phyloP scores from a whole-genome alignment of 2,797 vertebrate species.

The Anableps anableps region DNA sequence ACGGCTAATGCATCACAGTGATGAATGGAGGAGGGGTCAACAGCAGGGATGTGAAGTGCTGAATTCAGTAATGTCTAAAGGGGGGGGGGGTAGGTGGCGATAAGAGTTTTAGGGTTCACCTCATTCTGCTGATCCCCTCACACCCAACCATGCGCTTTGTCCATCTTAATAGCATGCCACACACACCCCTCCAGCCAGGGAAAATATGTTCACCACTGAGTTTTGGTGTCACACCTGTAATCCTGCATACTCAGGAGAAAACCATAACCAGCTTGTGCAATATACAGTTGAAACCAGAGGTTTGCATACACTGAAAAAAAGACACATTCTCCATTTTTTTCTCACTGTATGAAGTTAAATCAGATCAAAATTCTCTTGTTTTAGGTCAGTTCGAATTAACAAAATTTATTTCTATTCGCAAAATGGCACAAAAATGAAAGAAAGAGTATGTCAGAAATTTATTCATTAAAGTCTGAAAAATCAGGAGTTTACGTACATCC shows the following conservation, averaged over 20 bases:
- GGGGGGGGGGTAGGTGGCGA: conserved; percentile 56
- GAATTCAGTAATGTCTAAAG: conserved; percentile 55
- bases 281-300: background rate
- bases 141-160: conserved; percentile 9
- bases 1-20: conserved; percentile 60
- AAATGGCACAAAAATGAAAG: background rate
- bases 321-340: background rate
- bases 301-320: background rate
- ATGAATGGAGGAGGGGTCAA: conserved; percentile 60
- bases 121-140: conserved; percentile 36
- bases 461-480: background rate
- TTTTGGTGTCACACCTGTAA: conserved; percentile 29
- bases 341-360: background rate
- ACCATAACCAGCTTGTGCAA: background rate
- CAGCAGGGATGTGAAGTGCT: conserved; percentile 20
- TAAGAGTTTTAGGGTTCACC: conserved; percentile 24
- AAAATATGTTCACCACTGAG: conserved; percentile 40
- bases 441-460: background rate
- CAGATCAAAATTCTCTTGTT: background rate
- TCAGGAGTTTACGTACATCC: background rate
- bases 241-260: conserved; percentile 16
- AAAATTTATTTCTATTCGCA: background rate
- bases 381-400: background rate
- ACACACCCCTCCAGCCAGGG: conserved; percentile 43
- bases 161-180: conserved; percentile 41